Base-by-base conservation (phyloP, 2,113 vertebrate species). In the Pipa parva region DNA sequence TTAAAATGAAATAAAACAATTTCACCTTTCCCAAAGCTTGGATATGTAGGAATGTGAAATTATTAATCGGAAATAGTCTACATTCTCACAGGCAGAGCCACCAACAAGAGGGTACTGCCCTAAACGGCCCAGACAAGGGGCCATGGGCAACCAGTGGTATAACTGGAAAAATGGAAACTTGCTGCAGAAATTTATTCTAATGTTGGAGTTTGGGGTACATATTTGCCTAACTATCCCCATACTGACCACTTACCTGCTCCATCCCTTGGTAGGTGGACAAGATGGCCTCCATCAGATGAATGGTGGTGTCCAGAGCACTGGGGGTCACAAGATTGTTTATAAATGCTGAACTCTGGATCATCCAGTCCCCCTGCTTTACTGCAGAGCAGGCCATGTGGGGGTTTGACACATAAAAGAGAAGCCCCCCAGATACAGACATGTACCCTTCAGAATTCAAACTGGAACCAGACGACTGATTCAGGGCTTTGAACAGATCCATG, bases 321-420 rank as follows among this genome's bases (percentile, higher is more conserved):
- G n/a, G 2, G 26, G 17, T 8, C 27, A 7, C 5, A n/a, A n/a
- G 4, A 20, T 18, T 29, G 4, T 36, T 11, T n/a, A 36, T n/a
- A 29, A 33, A 33, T 7, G 18, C 48, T 45, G 25, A 1, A 27
- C 2, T 3, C 24, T 65, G 25, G 12, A 28, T 27, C 7, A 29
- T 9, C 63, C 63, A 65, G 2, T 58, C 21, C 13, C 28, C 39
- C 2, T 33, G 18, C n/a, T 15, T 26, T 2, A 64, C 7, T 10
- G 63, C 63, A 3, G 20, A 8, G 13, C 63, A 67, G 39, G 45
- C 28, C 0, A 20, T 2, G 3, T 42, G 39, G 8, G 63, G 42
- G 22, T 67, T 17, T 6, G 39, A 48, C 27, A 67, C 6, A 17
- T 67, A 67, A 11, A 46, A 49, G 20, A 67, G 28, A 17, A 67